Evolutionary conservation across 2,888 invertebrate species (phyloP), one percentile per base, ranked within the genome.

Genomic region (Euphydryas editha): DNA sequence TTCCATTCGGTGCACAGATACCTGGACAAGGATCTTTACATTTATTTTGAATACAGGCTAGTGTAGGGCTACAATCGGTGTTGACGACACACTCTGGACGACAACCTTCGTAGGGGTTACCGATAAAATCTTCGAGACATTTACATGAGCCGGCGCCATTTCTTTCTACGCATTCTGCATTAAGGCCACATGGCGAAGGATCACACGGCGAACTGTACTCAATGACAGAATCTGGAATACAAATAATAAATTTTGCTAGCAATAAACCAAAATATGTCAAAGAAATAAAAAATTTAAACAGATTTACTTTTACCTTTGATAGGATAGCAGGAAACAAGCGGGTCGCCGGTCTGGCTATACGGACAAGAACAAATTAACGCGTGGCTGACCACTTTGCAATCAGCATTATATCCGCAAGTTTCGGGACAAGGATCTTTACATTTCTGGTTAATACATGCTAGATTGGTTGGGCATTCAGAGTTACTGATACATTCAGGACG

Each of bases 21-120:
- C 96, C 96, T 0, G 95, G 95, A 75, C 97, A 98, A 15, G 97
- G 97, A 84, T 97, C 95, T 80, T 93, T 94, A 83, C 96, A 96
- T 87, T 95, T 96, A 77, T 95, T 94, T 83, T 96, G 95, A 36
- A 96, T 93, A 78, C 97, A 97, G 42, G 97, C 96, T 77, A 94
- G 90, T 81, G 95, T 94, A 51, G 95, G 95, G 10, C 95, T 88
- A 79, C 97, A 97, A 81, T 97, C 97, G 15, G 95, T 94, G 80
- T 96, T 97, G 60, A 96, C 94, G 6, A 96, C 93, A 83, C 97
- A 97, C 86, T 97, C 97, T 0, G 96, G 96, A 66, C 95, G 93
- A 81, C 97, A 97, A 20, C 96, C 96, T 72, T 92, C 87, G 72
- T 89, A 87, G 65, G 90, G 91, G 73, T 91, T 88, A 51, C 88